Base-by-base conservation (phyloP, 1,140 invertebrate species). In the Cherax quadricarinatus region DNA sequence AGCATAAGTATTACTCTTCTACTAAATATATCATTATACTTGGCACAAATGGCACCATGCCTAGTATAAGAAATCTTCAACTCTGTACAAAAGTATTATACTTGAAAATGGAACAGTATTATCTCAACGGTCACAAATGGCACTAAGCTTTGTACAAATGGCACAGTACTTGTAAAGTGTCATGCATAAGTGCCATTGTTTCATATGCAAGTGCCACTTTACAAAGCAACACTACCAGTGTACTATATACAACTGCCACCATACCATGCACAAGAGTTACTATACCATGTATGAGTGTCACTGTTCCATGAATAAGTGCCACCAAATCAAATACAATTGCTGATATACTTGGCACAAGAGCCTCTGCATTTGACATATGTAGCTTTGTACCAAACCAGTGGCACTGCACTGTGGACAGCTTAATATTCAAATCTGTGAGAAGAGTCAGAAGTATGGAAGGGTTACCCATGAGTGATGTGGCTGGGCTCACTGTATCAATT, bases 401-500 rank as follows among this genome's bases (percentile, higher is more conserved):
- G 60, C 60, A 83, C 49, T 73, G 66, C 57, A 84, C 49, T 84
- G 41, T 84, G 82, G 66, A 89, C 79, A 81, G 57, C 62, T 49
- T 81, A 91, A 66, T 81, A 86, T 91, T 70, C 85, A 91, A 81
- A 87, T 86, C 75, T 86, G 60, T 79, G 83, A 91, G 78, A 81
- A 81, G 90, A 91, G 66, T 51, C 82, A 84, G 21, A 84, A 82
- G 85, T 57, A 4, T 49, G 78, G 60, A 87, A 84, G 84, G 87
- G 84, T 73, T 78, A 90, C 75, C 85, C 78, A 87, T 91, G 89
- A 91, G 49, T 73, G 75, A 84, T 86, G 90, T 91, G 90, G 90
- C 90, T 91, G 90, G 90, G 90, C 90, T 87, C 89, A 78, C 90
- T 91, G 90, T 85, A 85, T n/a, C n/a, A 9, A 83, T 60, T 16